Percentiles rank a stretch among this genome's conserved stretches.
Evolutionary conservation across 2,797 vertebrate genomes (phyloP).

Genomic region (Erpetoichthys calabaricus): DNA sequence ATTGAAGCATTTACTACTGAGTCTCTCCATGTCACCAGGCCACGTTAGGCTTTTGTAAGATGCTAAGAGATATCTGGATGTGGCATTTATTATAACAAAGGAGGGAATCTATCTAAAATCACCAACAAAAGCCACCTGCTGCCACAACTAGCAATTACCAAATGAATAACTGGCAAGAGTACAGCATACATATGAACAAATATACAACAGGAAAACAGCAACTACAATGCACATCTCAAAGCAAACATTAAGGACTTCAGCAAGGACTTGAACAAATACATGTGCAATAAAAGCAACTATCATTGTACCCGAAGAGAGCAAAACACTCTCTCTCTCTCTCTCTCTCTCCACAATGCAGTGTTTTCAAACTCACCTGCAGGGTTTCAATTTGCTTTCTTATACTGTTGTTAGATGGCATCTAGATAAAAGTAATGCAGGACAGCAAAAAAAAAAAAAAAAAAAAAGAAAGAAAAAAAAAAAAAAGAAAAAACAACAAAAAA

Average conservation of each 20-base stretch:
- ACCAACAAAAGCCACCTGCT: too few species aligned
- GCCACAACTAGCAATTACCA: too few species aligned
- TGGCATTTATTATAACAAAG: too few species aligned
- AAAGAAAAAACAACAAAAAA: conserved; percentile 40
- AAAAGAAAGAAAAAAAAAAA: conserved; percentile 71
- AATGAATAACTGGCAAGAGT: too few species aligned
- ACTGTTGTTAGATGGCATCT: conserved; percentile 99
- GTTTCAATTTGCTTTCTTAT: conserved; percentile 99
- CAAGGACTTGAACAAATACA: too few species aligned
- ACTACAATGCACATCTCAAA: background rate
- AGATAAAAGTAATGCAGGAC: conserved; percentile 80
- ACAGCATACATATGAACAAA: background rate
- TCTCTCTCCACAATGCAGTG: conserved; percentile 5
- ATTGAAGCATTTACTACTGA: too few species aligned
- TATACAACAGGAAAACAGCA: background rate
- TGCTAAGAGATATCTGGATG: too few species aligned
- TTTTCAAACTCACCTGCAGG: conserved; percentile 83
- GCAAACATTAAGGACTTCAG: background rate
- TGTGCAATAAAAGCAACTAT: background rate
- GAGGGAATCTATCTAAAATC: too few species aligned
- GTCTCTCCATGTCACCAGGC: too few species aligned
- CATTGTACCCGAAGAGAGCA: background rate
- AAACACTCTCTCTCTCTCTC: background rate
- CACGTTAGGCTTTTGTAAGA: too few species aligned
- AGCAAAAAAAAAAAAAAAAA: conserved; percentile 41